Base-by-base conservation (phyloP, 35 echinoderm and acorn worm species). In the Heliocidaris erythrogramma region DNA sequence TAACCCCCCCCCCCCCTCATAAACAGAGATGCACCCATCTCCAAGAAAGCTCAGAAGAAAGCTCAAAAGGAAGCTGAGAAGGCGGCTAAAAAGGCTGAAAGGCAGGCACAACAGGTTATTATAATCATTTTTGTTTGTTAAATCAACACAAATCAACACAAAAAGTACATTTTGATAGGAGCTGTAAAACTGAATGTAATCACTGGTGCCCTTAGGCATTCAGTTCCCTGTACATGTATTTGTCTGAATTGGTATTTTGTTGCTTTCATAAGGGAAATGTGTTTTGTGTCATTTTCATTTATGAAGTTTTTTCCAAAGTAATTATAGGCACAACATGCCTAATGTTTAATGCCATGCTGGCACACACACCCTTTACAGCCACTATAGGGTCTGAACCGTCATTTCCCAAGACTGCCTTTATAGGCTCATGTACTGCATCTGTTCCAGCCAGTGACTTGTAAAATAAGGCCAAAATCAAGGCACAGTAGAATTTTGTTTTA, bases 31-130 rank as follows among this genome's bases (percentile, higher is more conserved):
- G 87, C 91, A 94, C 96, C 93, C 30, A 86, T 96, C 8, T 99
- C 98, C 14, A 99, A 99, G 85, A 99, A 99, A 90, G 98, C 96
- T 12, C 85, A 96, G 90, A 99, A 99, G 94, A 99, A 99, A 88
- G 96, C 96, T 29, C 98, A 99, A 48, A 96, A 96, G 48, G 98
- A 99, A 53, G 98, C 98, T 85, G 98, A 99, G 59, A 99, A 99
- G 30, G 98, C 98, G 69, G 98, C 98, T 5, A 99, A 99, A 95
- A 99, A 97, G 31, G 96, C 98, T 49, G 98, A 96, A 60, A 95
- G 96, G 71, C 92, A 96, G 87, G 96, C 98, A 69, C 59, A 97
- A 92, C 78, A 94, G 96, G 98, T 99, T 85, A 24, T 42, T 90
- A 14, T 48, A 48, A 91, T 49, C 13, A 91, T 48, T 27, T 91